Percentiles rank a stretch among this genome's conserved stretches.
Evolutionary conservation across 2,797 vertebrate genomes (phyloP).

Genomic region (Taeniopygia guttata): DNA sequence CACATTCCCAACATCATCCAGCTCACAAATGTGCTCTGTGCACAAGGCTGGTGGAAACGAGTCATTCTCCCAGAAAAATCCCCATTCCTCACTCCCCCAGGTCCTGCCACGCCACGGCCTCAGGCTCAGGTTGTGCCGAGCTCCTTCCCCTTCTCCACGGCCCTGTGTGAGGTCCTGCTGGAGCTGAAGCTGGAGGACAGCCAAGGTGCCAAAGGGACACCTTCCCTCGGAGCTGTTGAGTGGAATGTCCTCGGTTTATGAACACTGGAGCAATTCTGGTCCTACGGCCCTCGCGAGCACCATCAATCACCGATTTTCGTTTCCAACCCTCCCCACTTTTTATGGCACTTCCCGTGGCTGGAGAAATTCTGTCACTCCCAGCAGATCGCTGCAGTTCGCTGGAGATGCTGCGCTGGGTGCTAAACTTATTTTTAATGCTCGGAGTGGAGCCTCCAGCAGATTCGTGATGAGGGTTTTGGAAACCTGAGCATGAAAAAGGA

Average conservation of each 20-base stretch:
- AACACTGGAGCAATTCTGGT: not conserved
- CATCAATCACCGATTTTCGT: slow-evolving; percentile 1
- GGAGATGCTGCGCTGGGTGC: slow-evolving; percentile 11
- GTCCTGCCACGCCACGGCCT: not conserved
- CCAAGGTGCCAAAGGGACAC: slow-evolving; percentile 48
- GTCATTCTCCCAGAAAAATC: not conserved
- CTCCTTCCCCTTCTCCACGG: not conserved
- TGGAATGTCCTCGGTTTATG: slow-evolving; percentile 36
- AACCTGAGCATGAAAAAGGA: not conserved
- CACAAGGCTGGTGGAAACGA: not conserved
- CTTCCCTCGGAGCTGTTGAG: slow-evolving; percentile 27
- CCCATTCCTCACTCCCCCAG: not conserved
- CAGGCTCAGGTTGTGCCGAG: slow-evolving; percentile 1
- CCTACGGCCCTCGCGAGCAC: slow-evolving; percentile 14
- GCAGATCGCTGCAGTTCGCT: not conserved
- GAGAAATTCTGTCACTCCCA: not conserved
- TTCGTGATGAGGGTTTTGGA: not conserved
- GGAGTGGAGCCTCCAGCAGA: not conserved
- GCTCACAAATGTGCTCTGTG: not conserved
- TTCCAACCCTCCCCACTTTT: slow-evolving; percentile 7
- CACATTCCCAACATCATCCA: not conserved
- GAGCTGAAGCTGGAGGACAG: slow-evolving; percentile 44
- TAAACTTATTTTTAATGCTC: not conserved
- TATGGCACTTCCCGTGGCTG: slow-evolving; percentile 20
- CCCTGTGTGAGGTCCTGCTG: slow-evolving; percentile 46